Evolutionary conservation across 2,888 invertebrate genomes (phyloP), one percentile per base, ranked within the genome.

Genomic region (Eudemis profundana): DNA sequence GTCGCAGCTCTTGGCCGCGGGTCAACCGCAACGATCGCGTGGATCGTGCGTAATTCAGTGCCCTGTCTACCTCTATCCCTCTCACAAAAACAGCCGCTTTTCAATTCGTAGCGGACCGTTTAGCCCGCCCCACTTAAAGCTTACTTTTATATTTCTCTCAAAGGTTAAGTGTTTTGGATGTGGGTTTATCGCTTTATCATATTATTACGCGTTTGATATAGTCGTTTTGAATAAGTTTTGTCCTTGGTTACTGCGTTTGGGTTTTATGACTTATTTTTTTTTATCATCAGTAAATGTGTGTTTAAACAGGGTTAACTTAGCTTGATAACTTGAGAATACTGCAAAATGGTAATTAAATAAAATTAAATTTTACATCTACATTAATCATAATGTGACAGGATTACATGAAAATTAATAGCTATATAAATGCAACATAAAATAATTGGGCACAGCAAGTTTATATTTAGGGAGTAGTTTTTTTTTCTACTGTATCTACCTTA

Each of bases 71-170:
- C 78, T 77, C 74, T 70, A 72, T 65, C 27, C 53, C 38, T 56
- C 51, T 42, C 73, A 74, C 75, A 76, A 79, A 78, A 82, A 79
- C 79, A 80, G 78, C 69, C 72, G 76, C 79, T 80, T 84, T 86
- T 80, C 85, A 86, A 86, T 87, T 85, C 81, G 76, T 79, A 77
- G 72, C 78, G 70, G 72, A 85, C 83, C 80, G 84, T 83, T 84
- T 77, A 78, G 76, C 74, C 75, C 78, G 74, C 77, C 74, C 76
- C 70, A 70, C 68, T 75, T 71, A 72, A 72, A 72, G 74, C 73
- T 73, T 75, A 74, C 79, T 78, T 76, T 78, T 82, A 78, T 75
- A 72, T 70, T 67, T 69, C 69, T 67, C 59, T 70, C 71, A 71
- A 73, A 72, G 70, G 65, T 65, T 53, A 65, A 64, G 64, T 60